Conservation (phyloP, 2,888 invertebrate species). For the Platynereis dumerilii region DNA sequence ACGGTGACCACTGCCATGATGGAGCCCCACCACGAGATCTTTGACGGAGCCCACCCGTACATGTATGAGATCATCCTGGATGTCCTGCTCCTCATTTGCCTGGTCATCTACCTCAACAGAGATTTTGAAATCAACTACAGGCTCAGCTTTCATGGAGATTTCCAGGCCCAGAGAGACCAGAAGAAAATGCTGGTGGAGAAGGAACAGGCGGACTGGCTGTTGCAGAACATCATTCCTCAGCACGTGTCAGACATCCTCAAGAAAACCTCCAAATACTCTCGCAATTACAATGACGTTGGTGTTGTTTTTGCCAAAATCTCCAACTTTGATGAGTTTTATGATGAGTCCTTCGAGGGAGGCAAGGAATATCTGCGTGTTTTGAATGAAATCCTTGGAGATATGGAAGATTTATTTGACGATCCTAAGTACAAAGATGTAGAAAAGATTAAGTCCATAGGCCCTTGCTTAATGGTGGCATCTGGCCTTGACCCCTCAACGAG, state of each 20-base stretch:
- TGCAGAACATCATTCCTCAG: constrained; percentile 95
- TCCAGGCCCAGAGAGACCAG: constrained; percentile 87
- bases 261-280: constrained; percentile 87
- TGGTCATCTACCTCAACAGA: constrained; percentile 91
- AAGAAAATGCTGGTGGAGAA: constrained; percentile 88
- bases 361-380: constrained; percentile 92
- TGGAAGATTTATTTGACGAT: constrained; percentile 87
- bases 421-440: constrained; percentile 86
- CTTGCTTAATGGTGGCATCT: constrained; percentile 97
- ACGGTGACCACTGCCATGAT: constrained; percentile 29
- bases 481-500: constrained; percentile 86
- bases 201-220: constrained; percentile 94
- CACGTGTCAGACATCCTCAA: constrained; percentile 89
- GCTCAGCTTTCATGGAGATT: constrained; percentile 89
- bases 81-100: constrained; percentile 78
- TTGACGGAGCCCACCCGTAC: constrained; percentile 44
- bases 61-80: constrained; percentile 81
- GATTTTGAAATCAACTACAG: constrained; percentile 93
- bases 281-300: constrained; percentile 89
- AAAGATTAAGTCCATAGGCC: constrained; percentile 95
- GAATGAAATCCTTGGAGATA: constrained; percentile 94
- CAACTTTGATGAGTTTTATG: constrained; percentile 97
- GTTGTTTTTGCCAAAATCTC: constrained; percentile 96
- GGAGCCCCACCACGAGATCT: constrained; percentile 41
- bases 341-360: constrained; percentile 93